These are phyloP conservation scores for Gymnorhina tibicen DNA, from an alignment of 2,113 vertebrate genomes.

Conservation along the genomic window DNA sequence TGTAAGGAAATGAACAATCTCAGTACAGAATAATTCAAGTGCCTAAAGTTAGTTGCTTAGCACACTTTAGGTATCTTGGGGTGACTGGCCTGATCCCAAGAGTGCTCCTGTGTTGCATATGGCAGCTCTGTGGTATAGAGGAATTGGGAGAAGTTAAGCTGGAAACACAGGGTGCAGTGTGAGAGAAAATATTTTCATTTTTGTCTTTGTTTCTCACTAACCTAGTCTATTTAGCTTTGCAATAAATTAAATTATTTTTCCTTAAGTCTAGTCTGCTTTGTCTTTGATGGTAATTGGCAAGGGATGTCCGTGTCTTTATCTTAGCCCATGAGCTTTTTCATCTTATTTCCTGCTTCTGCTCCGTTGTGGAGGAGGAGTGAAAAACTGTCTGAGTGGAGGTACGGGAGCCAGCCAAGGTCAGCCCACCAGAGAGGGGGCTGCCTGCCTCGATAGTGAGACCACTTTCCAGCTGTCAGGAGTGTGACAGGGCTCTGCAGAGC, in stretches of 20 bases:
- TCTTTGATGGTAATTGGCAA: not conserved
- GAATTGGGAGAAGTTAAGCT: not conserved
- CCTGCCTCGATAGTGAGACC: not conserved
- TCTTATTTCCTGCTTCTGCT: not conserved
- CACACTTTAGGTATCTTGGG: not conserved
- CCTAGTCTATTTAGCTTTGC: not conserved
- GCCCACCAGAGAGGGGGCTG: not conserved
- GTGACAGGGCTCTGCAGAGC: not conserved
- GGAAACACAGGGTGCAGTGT: not conserved
- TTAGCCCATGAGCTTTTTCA: not conserved
- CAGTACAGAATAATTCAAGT: not conserved
- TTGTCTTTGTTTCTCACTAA: not conserved
- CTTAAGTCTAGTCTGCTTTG: not conserved
- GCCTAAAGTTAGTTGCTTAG: not conserved
- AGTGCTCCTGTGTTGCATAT: not conserved
- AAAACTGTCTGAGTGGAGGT: not conserved
- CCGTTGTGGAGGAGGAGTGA: not conserved
- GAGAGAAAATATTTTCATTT: not conserved
- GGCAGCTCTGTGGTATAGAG: not conserved
- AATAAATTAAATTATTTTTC: not conserved
- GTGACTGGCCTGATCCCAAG: not conserved
- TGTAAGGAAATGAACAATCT: not conserved
- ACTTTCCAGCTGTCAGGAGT: not conserved
- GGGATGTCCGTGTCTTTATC: not conserved
- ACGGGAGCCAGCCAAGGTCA: not conserved